A percentile compares a stretch with the other conserved stretches of the same genome.
phyloP scores from a whole-genome alignment of 2,888 invertebrate genomes.

The Tachina lurida region DNA sequence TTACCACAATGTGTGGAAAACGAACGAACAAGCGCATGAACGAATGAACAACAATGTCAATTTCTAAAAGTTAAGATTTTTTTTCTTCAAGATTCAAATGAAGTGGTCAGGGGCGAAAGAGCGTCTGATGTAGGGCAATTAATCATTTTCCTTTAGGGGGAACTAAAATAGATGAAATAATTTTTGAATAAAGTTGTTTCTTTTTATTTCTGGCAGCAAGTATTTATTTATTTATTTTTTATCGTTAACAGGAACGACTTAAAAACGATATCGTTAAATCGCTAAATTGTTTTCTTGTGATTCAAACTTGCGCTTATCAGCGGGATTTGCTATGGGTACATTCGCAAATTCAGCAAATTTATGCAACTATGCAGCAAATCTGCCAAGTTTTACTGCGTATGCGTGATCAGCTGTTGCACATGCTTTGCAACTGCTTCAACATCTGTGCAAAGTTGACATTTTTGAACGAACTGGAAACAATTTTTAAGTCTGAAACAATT shows the following conservation, averaged over 20 bases:
- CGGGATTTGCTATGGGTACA: too few relatives aligned
- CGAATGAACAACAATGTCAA: conserved; percentile 42
- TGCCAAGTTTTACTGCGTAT: too few relatives aligned
- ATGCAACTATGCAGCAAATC: too few relatives aligned
- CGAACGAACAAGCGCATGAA: conserved; percentile 1
- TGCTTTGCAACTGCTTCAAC: too few relatives aligned
- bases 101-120: conserved; percentile 35
- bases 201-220: not conserved
- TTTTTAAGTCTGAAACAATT: too few relatives aligned
- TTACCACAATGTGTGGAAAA: too few relatives aligned
- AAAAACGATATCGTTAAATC: not conserved
- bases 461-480: too few relatives aligned
- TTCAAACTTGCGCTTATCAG: not conserved
- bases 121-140: conserved; percentile 30
- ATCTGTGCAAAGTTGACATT: too few relatives aligned
- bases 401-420: too few relatives aligned
- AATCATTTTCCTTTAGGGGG: conserved; percentile 37
- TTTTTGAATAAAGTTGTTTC: conserved; percentile 21
- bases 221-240: not conserved
- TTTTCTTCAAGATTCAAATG: conserved; percentile 14
- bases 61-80: conserved; percentile 3
- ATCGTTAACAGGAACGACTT: not conserved
- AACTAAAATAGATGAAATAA: conserved; percentile 10
- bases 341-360: too few relatives aligned
- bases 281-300: not conserved